Percentiles rank a stretch among this genome's conserved stretches.
phyloP scores from a whole-genome alignment of 2,888 invertebrate genomes.

The Cosmia pyralina region DNA sequence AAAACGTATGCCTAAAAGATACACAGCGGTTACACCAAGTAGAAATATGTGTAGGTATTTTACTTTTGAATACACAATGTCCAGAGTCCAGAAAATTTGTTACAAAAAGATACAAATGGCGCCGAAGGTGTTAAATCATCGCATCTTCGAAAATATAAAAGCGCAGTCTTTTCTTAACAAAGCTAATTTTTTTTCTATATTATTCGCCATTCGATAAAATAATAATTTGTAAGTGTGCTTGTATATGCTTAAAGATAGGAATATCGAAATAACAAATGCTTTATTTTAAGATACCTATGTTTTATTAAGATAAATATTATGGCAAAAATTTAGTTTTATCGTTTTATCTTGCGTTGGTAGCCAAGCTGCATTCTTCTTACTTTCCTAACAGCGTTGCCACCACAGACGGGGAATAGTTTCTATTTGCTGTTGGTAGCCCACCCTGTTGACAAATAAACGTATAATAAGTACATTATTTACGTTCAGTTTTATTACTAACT shows the following conservation, averaged over 20 bases:
- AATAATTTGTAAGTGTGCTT: too few species aligned
- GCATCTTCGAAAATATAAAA: neutral
- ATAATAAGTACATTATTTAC: neutral
- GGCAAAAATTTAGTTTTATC: neutral
- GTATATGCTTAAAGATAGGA: neutral
- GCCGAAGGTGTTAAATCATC: neutral
- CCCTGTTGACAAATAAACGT: constrained; percentile 12
- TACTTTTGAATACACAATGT: too few species aligned
- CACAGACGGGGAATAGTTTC: constrained; percentile 12
- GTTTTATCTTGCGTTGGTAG: neutral
- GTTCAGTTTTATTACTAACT: neutral
- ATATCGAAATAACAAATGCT: constrained; percentile 1
- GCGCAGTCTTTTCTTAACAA: neutral
- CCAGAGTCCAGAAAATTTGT: too few species aligned
- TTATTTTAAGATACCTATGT: neutral
- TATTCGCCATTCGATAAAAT: neutral
- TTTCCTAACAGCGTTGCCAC: constrained; percentile 28
- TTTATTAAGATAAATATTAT: neutral
- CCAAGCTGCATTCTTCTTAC: constrained; percentile 4
- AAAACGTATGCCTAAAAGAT: too few species aligned
- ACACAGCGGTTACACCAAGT: too few species aligned
- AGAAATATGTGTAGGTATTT: too few species aligned
- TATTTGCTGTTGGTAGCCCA: neutral
- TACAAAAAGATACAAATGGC: too few species aligned
- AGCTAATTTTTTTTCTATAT: neutral